These are phyloP conservation scores for Drepana falcataria DNA, from an alignment of 2,888 invertebrate genomes.

Conservation along the genomic window DNA sequence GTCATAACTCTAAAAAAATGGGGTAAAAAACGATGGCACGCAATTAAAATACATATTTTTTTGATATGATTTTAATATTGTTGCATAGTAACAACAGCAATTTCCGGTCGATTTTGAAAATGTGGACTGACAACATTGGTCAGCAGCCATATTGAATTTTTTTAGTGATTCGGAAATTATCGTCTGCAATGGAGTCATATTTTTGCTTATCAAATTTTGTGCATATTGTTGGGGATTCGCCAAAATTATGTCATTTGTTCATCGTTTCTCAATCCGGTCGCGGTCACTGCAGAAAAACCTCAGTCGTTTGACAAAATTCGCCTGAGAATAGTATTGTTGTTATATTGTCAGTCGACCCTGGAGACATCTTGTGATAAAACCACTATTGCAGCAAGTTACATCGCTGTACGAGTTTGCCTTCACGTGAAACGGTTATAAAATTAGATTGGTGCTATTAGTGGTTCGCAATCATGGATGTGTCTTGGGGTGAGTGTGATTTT, in stretches of 20 bases:
- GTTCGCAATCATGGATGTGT: slow-evolving; percentile 81
- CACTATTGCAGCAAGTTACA: slow-evolving; percentile 57
- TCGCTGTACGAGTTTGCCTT: slow-evolving; percentile 63
- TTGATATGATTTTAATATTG: no score
- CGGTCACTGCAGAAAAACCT: slow-evolving; percentile 70
- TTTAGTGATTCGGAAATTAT: slow-evolving; percentile 70
- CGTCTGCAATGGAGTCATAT: slow-evolving; percentile 77
- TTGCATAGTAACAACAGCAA: no score
- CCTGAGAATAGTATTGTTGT: slow-evolving; percentile 58
- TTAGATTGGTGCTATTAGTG: slow-evolving; percentile 61
- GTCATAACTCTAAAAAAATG: no score
- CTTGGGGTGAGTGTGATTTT: slow-evolving; percentile 80
- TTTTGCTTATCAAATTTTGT: slow-evolving; percentile 73
- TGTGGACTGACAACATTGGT: slow-evolving; percentile 30
- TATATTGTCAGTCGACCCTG: slow-evolving; percentile 66
- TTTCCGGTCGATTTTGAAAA: background rate
- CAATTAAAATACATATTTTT: no score
- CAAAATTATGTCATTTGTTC: slow-evolving; percentile 75
- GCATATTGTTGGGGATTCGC: slow-evolving; percentile 67
- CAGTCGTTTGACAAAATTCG: slow-evolving; percentile 74
- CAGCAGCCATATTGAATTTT: slow-evolving; percentile 60
- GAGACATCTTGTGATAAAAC: slow-evolving; percentile 77
- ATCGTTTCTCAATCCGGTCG: slow-evolving; percentile 65
- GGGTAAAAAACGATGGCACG: no score
- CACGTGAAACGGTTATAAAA: slow-evolving; percentile 66